A percentile compares a stretch with the other conserved stretches of the same genome.
Evolutionary conservation across 2,888 invertebrate species (phyloP).

Genomic region (Proisotoma minuta): DNA sequence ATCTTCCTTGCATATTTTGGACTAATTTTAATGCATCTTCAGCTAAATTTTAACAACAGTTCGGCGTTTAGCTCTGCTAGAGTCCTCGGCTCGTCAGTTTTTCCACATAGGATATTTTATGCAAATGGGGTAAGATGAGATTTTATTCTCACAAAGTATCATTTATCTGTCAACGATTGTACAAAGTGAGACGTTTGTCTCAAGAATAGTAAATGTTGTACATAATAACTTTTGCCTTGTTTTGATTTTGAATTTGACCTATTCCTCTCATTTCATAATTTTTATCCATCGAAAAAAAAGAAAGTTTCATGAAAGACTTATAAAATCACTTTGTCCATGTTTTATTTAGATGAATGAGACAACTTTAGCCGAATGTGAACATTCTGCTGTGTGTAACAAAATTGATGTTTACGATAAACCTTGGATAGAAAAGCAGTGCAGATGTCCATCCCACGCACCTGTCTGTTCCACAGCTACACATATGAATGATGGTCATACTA

Average conservation of each 20-base stretch:
- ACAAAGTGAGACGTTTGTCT: too few relatives aligned
- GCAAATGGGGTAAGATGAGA: conserved; percentile 48
- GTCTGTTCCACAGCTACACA: conserved; percentile 56
- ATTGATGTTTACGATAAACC: conserved; percentile 80
- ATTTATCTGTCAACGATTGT: too few relatives aligned
- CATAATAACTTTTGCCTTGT: background rate
- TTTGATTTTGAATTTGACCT: background rate
- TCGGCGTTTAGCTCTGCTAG: conserved; percentile 23
- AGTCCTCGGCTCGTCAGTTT: conserved; percentile 17
- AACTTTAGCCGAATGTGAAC: conserved; percentile 72
- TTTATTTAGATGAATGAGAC: conserved; percentile 68
- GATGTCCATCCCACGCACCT: conserved; percentile 60
- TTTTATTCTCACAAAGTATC: too few relatives aligned
- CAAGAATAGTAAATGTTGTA: background rate
- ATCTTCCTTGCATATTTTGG: too few relatives aligned
- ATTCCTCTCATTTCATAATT: background rate
- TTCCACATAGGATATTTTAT: conserved; percentile 42
- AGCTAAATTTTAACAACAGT: conserved; percentile 37
- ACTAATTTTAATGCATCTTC: conserved; percentile 34
- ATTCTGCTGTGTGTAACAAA: conserved; percentile 77
- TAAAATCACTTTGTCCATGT: conserved; percentile 6
- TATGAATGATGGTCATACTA: conserved; percentile 65
- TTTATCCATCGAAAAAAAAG: background rate
- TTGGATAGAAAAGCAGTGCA: conserved; percentile 81
- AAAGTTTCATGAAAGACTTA: background rate